Base-by-base conservation (phyloP, 2,888 invertebrate genomes). In the Ametastegia equiseti region DNA sequence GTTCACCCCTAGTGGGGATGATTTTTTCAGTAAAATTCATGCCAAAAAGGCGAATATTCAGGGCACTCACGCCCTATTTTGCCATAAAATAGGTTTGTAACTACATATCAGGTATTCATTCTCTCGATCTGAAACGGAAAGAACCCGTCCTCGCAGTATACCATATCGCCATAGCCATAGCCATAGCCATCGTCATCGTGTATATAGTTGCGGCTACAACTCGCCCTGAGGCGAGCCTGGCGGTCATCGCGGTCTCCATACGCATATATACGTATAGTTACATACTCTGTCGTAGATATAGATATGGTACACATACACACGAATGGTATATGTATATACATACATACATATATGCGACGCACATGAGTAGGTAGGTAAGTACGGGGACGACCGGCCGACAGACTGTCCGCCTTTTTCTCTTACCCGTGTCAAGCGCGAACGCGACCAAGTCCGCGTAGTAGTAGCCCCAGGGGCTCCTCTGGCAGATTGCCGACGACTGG, bases 401-500 rank as follows among this genome's bases (percentile, higher is more conserved):
- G 75, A 75, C 50, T 33, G 75, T 80, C 80, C 81, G 47, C 57
- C 71, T 83, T 77, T 83, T 65, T 81, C 71, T 67, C 75, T 45
- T 67, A 77, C 75, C 83, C 63, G 83, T 63, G 33, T 42, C 57
- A 45, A 30, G 15, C 30, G 36, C 47, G 27, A 47, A 30, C 13
- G 5, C 71, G 30, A 27, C 54, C 73, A 57, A 60, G 23, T 42
- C 42, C 73, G 71, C 42, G 27, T 69, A n/a, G n/a, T n/a, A n/a
- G n/a, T n/a, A 33, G 69, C 80, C 83, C 84, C 82, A 83, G 83
- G 83, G 83, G n/a, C n/a, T n/a, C n/a, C 82, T 80, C 83, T 89
- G 88, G 88, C 88, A 87, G 83, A 86, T 84, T 88, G 89, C 89
- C 87, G 86, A n/a, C n/a, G n/a, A 65, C 36, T 39, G 19, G 65